Base-by-base conservation (phyloP, 2,888 invertebrate species). In the Gortyna flavago region DNA sequence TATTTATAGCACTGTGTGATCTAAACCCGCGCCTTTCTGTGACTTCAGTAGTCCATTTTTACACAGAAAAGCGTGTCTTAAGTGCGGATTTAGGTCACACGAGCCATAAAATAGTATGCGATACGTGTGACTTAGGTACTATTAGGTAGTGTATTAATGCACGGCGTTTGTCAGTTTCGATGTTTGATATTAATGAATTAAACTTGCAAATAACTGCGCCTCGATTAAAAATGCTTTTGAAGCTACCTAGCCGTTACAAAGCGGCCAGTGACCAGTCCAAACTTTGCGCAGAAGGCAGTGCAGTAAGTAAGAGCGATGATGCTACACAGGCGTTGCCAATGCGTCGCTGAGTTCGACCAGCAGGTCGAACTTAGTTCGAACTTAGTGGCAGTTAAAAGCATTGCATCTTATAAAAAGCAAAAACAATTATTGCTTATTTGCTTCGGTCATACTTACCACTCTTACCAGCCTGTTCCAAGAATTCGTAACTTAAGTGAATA, bases 401-500 rank as follows among this genome's bases (percentile, higher is more conserved):
- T 25, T 2, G 62, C 62, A 62, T 13, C 41, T 44, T 44, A 11
- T 32, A 18, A 41, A 41, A 41, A 41, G 5, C 57, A 21, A 62
- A 61, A 32, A 25, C 21, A 16, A 62, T 29, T 61, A 41, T 44
- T 32, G 71, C 18, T 7, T 5, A 59, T n/a, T n/a, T 59, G 44
- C 35, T 74, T 73, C 13, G 9, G 2, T 21, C 4, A 48, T 8
- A 35, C 18, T 18, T 29, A 21, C 21, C 61, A 48, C 8, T 35
- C 18, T 18, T 29, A 21, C 21, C 61, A 32, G 44, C 25, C 51
- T 29, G 0, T 25, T 41, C 32, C 8, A 59, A 21, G 57, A 74
- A 74, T 29, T 57, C 54, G 18, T 38, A 38, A n/a, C 16, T 9
- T 69, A n/a, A 35, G 69, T 71, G 9, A 57, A 73, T 72, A 16